These are phyloP conservation scores for Lutraria lutraria DNA, from an alignment of 2,888 invertebrate species.

Conservation along the genomic window DNA sequence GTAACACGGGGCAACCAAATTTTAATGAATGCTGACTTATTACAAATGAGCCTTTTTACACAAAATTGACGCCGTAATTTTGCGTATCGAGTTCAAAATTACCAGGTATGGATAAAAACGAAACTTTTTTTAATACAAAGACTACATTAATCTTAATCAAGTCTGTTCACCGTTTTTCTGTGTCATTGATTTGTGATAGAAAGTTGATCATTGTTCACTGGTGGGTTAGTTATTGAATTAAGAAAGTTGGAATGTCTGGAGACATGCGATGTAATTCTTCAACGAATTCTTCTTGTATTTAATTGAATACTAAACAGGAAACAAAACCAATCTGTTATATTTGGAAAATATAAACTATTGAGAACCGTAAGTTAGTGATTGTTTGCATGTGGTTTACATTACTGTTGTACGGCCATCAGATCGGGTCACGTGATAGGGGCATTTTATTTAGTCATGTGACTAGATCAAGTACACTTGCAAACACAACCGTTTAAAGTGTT, in stretches of 20 bases:
- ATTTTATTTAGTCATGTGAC: too few species aligned
- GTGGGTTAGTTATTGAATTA: neutral
- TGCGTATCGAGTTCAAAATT: slow-evolving; percentile 34
- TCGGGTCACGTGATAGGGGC: too few species aligned
- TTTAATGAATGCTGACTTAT: slow-evolving; percentile 4
- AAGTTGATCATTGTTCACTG: slow-evolving; percentile 20
- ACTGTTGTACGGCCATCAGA: too few species aligned
- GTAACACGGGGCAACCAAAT: neutral
- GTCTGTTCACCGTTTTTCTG: slow-evolving; percentile 25
- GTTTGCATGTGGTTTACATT: too few species aligned
- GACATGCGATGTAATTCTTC: neutral
- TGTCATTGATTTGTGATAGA: slow-evolving; percentile 26
- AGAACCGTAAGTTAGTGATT: too few species aligned
- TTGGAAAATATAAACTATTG: too few species aligned
- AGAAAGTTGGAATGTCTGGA: neutral
- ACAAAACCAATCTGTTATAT: too few species aligned
- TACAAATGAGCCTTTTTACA: slow-evolving; percentile 27
- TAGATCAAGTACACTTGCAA: too few species aligned
- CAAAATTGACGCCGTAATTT: slow-evolving; percentile 40
- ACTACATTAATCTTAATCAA: slow-evolving; percentile 40
- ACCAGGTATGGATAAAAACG: neutral
- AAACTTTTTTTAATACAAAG: slow-evolving; percentile 22
- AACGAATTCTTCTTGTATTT: neutral
- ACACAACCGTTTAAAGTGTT: too few species aligned
- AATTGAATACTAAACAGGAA: too few species aligned